These are phyloP conservation scores for Nymphalis polychloros DNA, from an alignment of 2,888 invertebrate species.

Conservation along the genomic window DNA sequence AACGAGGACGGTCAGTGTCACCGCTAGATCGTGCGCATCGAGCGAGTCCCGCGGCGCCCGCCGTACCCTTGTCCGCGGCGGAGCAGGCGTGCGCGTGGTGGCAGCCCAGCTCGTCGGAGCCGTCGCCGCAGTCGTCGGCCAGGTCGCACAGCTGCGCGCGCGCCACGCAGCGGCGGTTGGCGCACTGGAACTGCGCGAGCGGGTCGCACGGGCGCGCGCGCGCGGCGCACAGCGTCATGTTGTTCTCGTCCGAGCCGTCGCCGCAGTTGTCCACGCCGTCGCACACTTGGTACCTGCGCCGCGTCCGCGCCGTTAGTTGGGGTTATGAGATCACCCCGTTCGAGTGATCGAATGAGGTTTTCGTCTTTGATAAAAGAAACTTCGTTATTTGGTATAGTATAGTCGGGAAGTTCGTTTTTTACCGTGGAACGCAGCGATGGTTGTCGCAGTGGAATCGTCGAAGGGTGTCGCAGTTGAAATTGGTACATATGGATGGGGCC, in stretches of 20 bases:
- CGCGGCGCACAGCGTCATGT: constrained; percentile 93
- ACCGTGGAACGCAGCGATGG: constrained; percentile 90
- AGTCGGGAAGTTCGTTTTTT: constrained; percentile 12
- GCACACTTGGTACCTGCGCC: constrained; percentile 88
- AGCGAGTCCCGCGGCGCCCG: no score
- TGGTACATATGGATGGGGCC: constrained; percentile 88
- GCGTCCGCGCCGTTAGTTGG: not conserved
- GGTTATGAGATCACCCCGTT: no score
- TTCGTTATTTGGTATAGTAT: not conserved
- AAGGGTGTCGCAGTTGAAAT: constrained; percentile 92
- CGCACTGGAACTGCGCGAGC: constrained; percentile 91
- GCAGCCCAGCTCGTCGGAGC: constrained; percentile 94
- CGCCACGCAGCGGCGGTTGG: constrained; percentile 92
- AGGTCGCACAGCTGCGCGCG: constrained; percentile 91
- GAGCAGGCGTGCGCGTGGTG: constrained; percentile 85
- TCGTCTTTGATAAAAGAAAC: not conserved
- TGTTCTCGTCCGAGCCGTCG: constrained; percentile 97
- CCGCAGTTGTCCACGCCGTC: constrained; percentile 96
- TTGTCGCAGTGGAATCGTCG: constrained; percentile 95
- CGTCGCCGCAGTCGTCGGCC: constrained; percentile 94
- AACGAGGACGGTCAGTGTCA: not conserved
- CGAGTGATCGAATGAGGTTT: no score
- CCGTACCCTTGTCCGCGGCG: constrained; percentile 61
- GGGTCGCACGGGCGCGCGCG: constrained; percentile 89
- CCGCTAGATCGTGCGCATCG: not conserved